Evolutionary conservation across 2,797 vertebrate species (phyloP).

Genomic region (Tiaroga cobitis): DNA sequence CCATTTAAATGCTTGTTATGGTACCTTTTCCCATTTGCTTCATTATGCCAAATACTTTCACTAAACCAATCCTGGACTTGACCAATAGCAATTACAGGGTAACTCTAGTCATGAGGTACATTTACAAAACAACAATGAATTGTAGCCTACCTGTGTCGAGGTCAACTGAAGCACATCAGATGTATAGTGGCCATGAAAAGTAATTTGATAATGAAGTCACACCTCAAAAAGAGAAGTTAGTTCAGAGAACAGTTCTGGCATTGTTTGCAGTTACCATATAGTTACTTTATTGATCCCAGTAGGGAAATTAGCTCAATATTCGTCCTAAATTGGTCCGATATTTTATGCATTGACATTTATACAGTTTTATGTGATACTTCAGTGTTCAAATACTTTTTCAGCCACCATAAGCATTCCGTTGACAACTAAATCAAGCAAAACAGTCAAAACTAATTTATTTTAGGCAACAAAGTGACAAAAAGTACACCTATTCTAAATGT

Average conservation of each 20-base stretch:
- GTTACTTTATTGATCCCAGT: background rate
- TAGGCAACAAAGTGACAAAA: background rate
- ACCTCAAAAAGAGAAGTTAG: background rate
- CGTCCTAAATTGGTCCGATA: background rate
- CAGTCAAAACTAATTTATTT: background rate
- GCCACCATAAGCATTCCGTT: background rate
- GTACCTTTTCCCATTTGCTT: slow-evolving; percentile 29
- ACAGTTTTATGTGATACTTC: background rate
- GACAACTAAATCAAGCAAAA: background rate
- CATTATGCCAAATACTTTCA: slow-evolving; percentile 31
- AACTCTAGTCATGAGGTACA: background rate
- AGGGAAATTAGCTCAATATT: background rate
- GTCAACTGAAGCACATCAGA: slow-evolving; percentile 1
- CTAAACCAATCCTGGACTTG: background rate
- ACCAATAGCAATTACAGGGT: slow-evolving; percentile 10
- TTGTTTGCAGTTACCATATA: background rate
- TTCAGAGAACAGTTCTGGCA: background rate
- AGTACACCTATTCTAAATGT: background rate
- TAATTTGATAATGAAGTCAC: background rate
- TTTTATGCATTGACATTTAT: background rate
- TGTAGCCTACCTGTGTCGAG: background rate
- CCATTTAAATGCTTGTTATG: slow-evolving; percentile 18
- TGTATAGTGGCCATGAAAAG: background rate
- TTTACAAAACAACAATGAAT: slow-evolving; percentile 12
- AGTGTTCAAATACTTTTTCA: background rate